Conservation (phyloP, 1,140 invertebrate genomes). For the Heliconius himera region DNA sequence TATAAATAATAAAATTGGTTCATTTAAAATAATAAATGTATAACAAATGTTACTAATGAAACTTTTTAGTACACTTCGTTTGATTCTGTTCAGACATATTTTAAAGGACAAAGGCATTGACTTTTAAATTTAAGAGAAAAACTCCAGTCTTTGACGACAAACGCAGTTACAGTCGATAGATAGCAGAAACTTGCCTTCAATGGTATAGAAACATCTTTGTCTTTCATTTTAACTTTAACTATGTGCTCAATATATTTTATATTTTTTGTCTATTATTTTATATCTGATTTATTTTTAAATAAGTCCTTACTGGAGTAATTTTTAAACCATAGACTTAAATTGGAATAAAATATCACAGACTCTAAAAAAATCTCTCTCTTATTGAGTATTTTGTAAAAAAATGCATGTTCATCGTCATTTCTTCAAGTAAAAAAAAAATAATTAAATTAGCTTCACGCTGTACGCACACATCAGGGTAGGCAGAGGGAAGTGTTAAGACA, state of each 20-base stretch:
- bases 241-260: slow-evolving; percentile 17
- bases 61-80: background rate
- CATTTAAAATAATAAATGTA: background rate
- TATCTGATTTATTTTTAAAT: background rate
- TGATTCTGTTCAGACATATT: background rate
- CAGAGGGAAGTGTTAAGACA: too few relatives aligned
- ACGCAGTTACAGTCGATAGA: slow-evolving; percentile 70
- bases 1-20: background rate
- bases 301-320: too few relatives aligned
- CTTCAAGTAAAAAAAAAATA: too few relatives aligned
- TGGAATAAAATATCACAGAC: too few relatives aligned
- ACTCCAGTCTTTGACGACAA: slow-evolving; percentile 62
- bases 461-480: too few relatives aligned
- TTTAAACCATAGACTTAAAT: too few relatives aligned
- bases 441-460: too few relatives aligned
- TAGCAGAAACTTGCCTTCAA: slow-evolving; percentile 51
- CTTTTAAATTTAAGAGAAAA: slow-evolving; percentile 15
- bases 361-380: too few relatives aligned
- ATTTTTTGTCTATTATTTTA: background rate
- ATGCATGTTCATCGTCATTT: background rate
- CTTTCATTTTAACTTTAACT: background rate
- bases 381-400: too few relatives aligned
- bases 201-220: background rate
- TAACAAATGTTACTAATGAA: background rate
- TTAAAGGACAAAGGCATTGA: slow-evolving; percentile 1